A percentile compares a stretch with the other conserved stretches of the same genome.
phyloP scores from a whole-genome alignment of 2,888 invertebrate genomes.

The Salpingus planirostris region DNA sequence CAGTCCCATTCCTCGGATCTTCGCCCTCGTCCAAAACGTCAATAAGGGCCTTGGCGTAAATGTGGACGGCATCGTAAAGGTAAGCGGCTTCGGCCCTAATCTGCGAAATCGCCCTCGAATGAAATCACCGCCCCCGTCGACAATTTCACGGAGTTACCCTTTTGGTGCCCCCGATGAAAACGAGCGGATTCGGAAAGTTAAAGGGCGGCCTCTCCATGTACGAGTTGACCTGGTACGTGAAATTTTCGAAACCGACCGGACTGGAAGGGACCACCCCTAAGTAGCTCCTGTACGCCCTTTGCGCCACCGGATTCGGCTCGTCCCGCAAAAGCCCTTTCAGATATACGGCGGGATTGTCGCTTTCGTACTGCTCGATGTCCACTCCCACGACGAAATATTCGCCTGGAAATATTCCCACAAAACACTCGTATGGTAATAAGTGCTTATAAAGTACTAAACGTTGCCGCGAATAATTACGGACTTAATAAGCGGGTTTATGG shows the following conservation, averaged over 20 bases:
- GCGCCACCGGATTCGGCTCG: slow-evolving; percentile 49
- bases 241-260: slow-evolving; percentile 62
- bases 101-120: slow-evolving; percentile 39
- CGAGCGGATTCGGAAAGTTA: slow-evolving; percentile 74
- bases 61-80: slow-evolving; percentile 87
- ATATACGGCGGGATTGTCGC: slow-evolving; percentile 67
- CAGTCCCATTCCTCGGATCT: slow-evolving; percentile 70
- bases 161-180: slow-evolving; percentile 62
- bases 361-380: slow-evolving; percentile 80
- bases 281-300: slow-evolving; percentile 71
- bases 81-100: slow-evolving; percentile 85
- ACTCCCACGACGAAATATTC: slow-evolving; percentile 92
- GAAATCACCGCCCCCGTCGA: no score
- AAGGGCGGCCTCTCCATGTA: slow-evolving; percentile 82
- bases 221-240: slow-evolving; percentile 68
- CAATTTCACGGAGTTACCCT: no score
- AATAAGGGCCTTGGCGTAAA: slow-evolving; percentile 77
- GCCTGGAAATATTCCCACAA: no score
- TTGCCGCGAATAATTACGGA: no score
- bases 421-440: no score
- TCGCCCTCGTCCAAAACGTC: slow-evolving; percentile 60
- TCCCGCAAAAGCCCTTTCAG: slow-evolving; percentile 66
- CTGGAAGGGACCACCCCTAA: slow-evolving; percentile 74
- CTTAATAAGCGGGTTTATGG: no score
- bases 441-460: no score